These are phyloP conservation scores for Sebastes iracundus DNA, from an alignment of 2,797 vertebrate species.

Conservation along the genomic window DNA sequence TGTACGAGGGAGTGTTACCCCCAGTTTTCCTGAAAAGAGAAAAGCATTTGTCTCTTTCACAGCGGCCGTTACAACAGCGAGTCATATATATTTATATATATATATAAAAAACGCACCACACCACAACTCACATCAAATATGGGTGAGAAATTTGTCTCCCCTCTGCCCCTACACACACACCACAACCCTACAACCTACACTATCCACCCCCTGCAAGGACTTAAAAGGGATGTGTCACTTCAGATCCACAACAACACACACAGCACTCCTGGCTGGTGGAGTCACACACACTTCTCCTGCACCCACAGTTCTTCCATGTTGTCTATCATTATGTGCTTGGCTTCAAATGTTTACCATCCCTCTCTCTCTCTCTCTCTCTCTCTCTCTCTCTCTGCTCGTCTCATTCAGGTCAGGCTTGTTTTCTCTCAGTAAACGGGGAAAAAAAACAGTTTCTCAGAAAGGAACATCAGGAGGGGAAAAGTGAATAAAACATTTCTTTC, in stretches of 20 bases:
- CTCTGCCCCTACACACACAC: conserved; percentile 1
- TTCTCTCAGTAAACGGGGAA: conserved; percentile 30
- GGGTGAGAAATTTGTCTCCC: conserved; percentile 23
- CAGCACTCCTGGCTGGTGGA: neutral
- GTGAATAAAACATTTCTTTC: conserved; percentile 59
- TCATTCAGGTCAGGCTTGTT: conserved; percentile 50
- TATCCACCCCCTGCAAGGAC: conserved; percentile 22
- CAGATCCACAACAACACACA: conserved; percentile 27
- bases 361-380: conserved; percentile 2
- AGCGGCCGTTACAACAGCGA: neutral
- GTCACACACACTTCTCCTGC: neutral
- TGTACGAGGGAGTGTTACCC: neutral
- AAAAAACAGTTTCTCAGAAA: conserved; percentile 31
- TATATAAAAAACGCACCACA: neutral
- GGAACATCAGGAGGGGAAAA: conserved; percentile 27
- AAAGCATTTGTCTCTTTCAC: conserved; percentile 41
- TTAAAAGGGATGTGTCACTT: conserved; percentile 43
- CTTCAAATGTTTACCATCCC: conserved; percentile 21
- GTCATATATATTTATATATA: conserved; percentile 20
- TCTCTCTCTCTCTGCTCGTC: neutral
- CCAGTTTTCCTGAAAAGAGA: conserved; percentile 27
- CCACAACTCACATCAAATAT: conserved; percentile 29
- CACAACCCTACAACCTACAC: neutral
- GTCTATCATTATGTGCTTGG: conserved; percentile 30
- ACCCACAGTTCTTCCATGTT: conserved; percentile 8